Conservation (phyloP, 2,113 vertebrate genomes). For the Gila orcuttii region DNA sequence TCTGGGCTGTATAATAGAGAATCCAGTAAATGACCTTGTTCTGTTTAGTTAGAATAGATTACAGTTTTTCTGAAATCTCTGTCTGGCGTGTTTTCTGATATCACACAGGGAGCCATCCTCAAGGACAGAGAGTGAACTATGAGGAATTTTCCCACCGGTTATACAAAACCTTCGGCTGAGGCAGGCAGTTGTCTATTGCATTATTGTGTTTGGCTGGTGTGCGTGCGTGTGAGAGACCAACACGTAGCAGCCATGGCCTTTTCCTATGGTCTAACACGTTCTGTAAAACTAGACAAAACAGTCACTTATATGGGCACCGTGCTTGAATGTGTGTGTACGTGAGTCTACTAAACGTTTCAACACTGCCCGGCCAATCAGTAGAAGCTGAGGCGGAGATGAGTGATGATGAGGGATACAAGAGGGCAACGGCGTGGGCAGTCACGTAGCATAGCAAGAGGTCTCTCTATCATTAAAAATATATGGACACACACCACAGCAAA, state of each 20-base stretch:
- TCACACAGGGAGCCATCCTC: slow-evolving; percentile 29
- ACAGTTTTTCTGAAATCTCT: slow-evolving; percentile 24
- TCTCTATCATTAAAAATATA: slow-evolving; percentile 21
- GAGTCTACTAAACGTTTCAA: slow-evolving; percentile 31
- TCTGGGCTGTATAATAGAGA: slow-evolving; percentile 18
- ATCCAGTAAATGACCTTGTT: slow-evolving; percentile 17
- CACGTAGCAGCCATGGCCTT: slow-evolving; percentile 1
- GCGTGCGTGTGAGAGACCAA: background rate
- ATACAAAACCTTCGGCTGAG: slow-evolving; percentile 23
- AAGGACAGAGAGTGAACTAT: slow-evolving; percentile 48
- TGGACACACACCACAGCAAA: background rate
- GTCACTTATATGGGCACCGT: slow-evolving; percentile 34
- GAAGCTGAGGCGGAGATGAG: slow-evolving; percentile 38
- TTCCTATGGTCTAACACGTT: slow-evolving; percentile 33
- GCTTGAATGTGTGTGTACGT: slow-evolving; percentile 32
- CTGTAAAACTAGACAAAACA: slow-evolving; percentile 49
- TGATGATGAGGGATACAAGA: slow-evolving; percentile 37
- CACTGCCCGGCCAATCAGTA: slow-evolving; percentile 35
- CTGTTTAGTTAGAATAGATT: slow-evolving; percentile 33
- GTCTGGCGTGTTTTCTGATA: slow-evolving; percentile 28
- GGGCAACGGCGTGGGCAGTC: slow-evolving; percentile 57
- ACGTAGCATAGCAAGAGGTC: slow-evolving; percentile 58
- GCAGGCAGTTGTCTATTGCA: slow-evolving; percentile 6
- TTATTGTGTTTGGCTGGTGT: slow-evolving; percentile 41
- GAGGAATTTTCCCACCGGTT: slow-evolving; percentile 53